A percentile compares a stretch with the other conserved stretches of the same genome.
Evolutionary conservation across 1,140 invertebrate genomes (phyloP).

Genomic region (Liolophura sinensis): DNA sequence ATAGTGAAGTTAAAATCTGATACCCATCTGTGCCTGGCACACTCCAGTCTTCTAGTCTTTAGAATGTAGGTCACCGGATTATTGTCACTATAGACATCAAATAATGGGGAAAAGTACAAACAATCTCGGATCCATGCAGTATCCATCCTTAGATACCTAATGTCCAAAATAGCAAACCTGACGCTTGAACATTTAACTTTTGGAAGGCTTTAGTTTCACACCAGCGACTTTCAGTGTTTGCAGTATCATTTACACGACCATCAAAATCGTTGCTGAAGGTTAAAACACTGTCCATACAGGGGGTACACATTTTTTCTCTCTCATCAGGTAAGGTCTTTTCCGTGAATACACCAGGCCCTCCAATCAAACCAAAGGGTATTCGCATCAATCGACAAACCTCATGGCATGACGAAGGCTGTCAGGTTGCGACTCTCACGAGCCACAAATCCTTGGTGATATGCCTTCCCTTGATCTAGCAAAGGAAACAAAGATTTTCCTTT

Average conservation of each 20-base stretch:
- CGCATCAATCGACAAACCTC: slow-evolving; percentile 15
- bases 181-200: slow-evolving; percentile 20
- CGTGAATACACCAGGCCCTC: slow-evolving; percentile 27
- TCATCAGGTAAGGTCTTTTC: slow-evolving; percentile 9
- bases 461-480: slow-evolving; percentile 19
- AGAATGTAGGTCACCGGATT: slow-evolving; percentile 15
- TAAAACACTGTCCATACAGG: slow-evolving; percentile 28
- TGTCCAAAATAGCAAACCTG: slow-evolving; percentile 26
- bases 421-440: slow-evolving; percentile 10
- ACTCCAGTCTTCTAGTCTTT: background rate
- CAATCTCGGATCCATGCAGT: slow-evolving; percentile 52
- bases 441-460: slow-evolving; percentile 20
- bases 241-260: slow-evolving; percentile 48
- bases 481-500: slow-evolving; percentile 17
- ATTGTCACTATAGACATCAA: too few species aligned
- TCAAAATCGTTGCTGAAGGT: slow-evolving; percentile 15
- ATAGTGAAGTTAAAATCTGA: slow-evolving; percentile 11
- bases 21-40: slow-evolving; percentile 8
- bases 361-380: slow-evolving; percentile 29
- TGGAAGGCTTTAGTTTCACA: slow-evolving; percentile 18
- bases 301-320: slow-evolving; percentile 12
- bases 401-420: too few species aligned
- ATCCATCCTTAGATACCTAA: slow-evolving; percentile 16
- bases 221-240: slow-evolving; percentile 41
- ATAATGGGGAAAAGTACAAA: too few species aligned